Evolutionary conservation across 2,113 vertebrate genomes (phyloP).

Genomic region (Leuciscus idus): DNA sequence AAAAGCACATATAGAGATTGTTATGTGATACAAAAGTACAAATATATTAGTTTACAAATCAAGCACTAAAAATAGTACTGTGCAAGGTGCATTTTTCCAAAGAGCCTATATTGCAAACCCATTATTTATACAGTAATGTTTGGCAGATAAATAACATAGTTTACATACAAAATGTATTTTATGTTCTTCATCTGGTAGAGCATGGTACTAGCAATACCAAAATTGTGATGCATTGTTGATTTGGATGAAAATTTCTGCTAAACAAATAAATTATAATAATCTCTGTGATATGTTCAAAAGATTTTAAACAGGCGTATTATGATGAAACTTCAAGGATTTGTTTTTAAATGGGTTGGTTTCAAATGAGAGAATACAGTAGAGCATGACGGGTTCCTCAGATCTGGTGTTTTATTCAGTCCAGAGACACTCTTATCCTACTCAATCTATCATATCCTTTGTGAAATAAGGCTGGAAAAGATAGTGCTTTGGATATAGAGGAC

Average conservation of each 20-base stretch:
- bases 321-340: not conserved
- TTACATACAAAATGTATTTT: not conserved
- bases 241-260: too few relatives aligned
- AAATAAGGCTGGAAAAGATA: slow-evolving; percentile 13
- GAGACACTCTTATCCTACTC: slow-evolving; percentile 11
- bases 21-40: not conserved
- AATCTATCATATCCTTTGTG: slow-evolving; percentile 41
- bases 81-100: not conserved
- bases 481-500: slow-evolving; percentile 22
- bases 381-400: not conserved
- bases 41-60: not conserved
- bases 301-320: not conserved
- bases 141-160: not conserved
- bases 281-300: not conserved
- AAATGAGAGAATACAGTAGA: not conserved
- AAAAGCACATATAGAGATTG: not conserved
- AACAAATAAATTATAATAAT: too few relatives aligned
- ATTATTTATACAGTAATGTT: not conserved
- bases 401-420: not conserved
- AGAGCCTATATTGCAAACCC: too few relatives aligned
- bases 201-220: not conserved
- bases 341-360: not conserved
- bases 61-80: not conserved
- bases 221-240: too few relatives aligned
- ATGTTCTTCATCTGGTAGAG: not conserved